These are phyloP conservation scores for Cephalopholis sonnerati DNA, from an alignment of 2,113 vertebrate species.

Conservation along the genomic window DNA sequence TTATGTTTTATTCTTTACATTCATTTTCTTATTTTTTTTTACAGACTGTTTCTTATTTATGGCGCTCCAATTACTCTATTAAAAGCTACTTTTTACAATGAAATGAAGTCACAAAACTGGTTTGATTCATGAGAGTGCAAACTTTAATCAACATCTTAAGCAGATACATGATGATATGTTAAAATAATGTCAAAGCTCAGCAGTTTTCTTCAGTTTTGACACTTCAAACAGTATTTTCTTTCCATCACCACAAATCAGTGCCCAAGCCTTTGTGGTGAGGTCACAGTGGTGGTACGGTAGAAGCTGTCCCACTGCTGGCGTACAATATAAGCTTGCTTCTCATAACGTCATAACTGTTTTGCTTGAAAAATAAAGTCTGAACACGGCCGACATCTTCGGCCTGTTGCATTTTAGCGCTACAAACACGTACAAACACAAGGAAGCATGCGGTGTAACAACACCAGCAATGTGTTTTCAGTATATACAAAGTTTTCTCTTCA, in stretches of 20 bases:
- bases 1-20: too few relatives aligned
- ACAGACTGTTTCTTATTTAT: too few relatives aligned
- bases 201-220: conserved; percentile 42
- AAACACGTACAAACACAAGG: conserved; percentile 65
- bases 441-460: conserved; percentile 50
- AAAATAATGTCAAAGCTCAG: conserved; percentile 58
- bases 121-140: conserved; percentile 74
- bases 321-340: conserved; percentile 27
- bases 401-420: conserved; percentile 46
- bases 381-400: conserved; percentile 32
- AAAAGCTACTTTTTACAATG: too few relatives aligned
- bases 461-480: conserved; percentile 44
- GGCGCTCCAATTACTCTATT: too few relatives aligned
- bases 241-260: conserved; percentile 13
- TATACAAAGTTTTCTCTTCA: conserved; percentile 62
- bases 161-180: conserved; percentile 64
- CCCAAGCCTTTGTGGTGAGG: conserved; percentile 26
- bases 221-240: conserved; percentile 7
- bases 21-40: too few relatives aligned
- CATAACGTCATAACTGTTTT: conserved; percentile 25
- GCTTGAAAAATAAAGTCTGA: conserved; percentile 53
- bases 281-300: conserved; percentile 8
- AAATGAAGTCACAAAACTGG: conserved; percentile 13
- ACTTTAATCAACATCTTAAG: conserved; percentile 82
- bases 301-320: background rate